phyloP scores from a whole-genome alignment of 2,888 invertebrate species.

The Eledona agricola region DNA sequence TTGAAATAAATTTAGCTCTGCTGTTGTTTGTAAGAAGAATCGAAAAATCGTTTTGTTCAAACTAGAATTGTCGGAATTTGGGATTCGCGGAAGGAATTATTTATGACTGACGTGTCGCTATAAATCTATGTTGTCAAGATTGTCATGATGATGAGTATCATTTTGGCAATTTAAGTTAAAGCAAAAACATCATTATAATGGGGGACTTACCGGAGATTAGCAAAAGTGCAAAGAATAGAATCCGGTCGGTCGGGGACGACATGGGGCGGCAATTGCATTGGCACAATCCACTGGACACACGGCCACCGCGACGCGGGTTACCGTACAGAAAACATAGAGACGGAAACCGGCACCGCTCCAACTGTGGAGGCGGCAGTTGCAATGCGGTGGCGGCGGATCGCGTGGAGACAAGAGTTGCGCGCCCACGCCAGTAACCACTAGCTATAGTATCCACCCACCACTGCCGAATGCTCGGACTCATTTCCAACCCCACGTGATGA shows the following conservation, averaged over 20 bases:
- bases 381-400: conserved; percentile 57
- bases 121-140: too few species aligned
- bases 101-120: too few species aligned
- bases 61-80: too few species aligned
- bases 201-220: conserved; percentile 56
- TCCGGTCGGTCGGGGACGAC: conserved; percentile 49
- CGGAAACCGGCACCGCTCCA: conserved; percentile 41
- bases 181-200: too few species aligned
- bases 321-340: conserved; percentile 34
- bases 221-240: conserved; percentile 52
- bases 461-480: conserved; percentile 28
- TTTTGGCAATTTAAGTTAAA: too few species aligned
- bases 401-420: conserved; percentile 51
- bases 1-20: too few species aligned
- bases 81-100: too few species aligned
- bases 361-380: conserved; percentile 55
- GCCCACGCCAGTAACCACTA: conserved; percentile 49
- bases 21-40: too few species aligned
- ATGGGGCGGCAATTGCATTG: conserved; percentile 52
- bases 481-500: conserved; percentile 51
- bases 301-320: conserved; percentile 39
- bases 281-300: conserved; percentile 45
- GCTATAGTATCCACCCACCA: conserved; percentile 14
- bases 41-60: too few species aligned
- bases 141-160: too few species aligned